phyloP scores from a whole-genome alignment of 2,113 vertebrate species.

The Dasyurus viverrinus region DNA sequence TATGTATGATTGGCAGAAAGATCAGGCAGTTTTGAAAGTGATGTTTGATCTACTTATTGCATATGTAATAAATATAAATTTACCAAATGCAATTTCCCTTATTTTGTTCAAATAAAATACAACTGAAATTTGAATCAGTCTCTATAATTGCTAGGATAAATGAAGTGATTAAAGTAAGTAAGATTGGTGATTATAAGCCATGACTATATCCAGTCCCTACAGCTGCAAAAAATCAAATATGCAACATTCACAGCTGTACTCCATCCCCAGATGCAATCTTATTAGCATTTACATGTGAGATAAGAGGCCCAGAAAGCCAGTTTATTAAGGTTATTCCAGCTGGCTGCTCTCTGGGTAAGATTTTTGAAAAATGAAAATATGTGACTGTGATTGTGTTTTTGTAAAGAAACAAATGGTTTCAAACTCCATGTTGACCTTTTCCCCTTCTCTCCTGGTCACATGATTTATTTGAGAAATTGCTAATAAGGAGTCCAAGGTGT shows the following conservation, averaged over 20 bases:
- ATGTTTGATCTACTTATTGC: background rate
- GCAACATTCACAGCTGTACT: conserved; percentile 30
- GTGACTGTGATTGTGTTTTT: conserved; percentile 24
- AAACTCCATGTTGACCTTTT: conserved; percentile 23
- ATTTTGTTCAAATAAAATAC: conserved; percentile 48
- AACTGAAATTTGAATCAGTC: conserved; percentile 47
- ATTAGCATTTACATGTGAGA: conserved; percentile 30
- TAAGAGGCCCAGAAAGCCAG: background rate
- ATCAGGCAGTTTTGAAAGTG: background rate
- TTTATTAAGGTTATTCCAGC: conserved; percentile 30
- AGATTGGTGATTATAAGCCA: conserved; percentile 46
- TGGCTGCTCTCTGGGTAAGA: conserved; percentile 42
- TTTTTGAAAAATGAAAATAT: conserved; percentile 45
- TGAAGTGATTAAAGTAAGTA: conserved; percentile 55
- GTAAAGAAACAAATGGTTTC: conserved; percentile 39
- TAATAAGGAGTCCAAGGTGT: conserved; percentile 40
- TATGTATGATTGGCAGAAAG: background rate
- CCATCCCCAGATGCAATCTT: conserved; percentile 16
- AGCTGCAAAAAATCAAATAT: conserved; percentile 40
- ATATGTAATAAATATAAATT: conserved; percentile 22
- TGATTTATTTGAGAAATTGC: conserved; percentile 37
- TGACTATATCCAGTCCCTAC: conserved; percentile 35
- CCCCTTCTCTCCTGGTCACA: background rate
- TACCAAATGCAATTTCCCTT: conserved; percentile 41
- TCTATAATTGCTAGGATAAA: conserved; percentile 34